phyloP scores from a whole-genome alignment of 2,888 invertebrate species.

The Pristionchus entomophagus region DNA sequence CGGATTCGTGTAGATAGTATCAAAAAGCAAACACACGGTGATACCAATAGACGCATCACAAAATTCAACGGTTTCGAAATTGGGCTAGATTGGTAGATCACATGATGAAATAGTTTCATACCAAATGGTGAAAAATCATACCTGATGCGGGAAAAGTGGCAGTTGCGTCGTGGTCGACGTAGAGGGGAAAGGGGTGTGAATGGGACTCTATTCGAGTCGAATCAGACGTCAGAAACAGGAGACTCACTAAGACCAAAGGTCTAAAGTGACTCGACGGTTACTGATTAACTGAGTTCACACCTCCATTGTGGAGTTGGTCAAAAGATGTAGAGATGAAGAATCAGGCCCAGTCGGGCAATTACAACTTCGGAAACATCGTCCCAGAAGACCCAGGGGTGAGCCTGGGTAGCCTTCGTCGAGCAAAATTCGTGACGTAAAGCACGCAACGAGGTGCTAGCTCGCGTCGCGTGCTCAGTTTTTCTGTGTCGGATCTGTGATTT shows the following conservation, averaged over 20 bases:
- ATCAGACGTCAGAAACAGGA: slow-evolving; percentile 34
- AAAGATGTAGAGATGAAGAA: background rate
- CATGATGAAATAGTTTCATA: slow-evolving; percentile 8
- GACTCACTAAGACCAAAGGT: slow-evolving; percentile 41
- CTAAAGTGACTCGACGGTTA: slow-evolving; percentile 38
- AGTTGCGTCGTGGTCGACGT: slow-evolving; percentile 22
- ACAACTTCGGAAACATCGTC: slow-evolving; percentile 40
- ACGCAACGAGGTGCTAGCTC: no score
- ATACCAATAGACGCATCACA: background rate
- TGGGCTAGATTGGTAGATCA: slow-evolving; percentile 14
- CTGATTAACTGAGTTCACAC: slow-evolving; percentile 36
- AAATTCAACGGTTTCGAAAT: slow-evolving; percentile 32
- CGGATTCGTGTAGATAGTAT: background rate
- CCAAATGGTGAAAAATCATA: background rate
- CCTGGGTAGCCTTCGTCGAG: background rate
- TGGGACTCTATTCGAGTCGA: background rate
- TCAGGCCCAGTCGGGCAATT: slow-evolving; percentile 8
- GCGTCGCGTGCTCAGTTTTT: background rate
- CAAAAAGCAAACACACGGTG: background rate
- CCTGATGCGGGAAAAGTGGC: slow-evolving; percentile 9
- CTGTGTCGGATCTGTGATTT: background rate
- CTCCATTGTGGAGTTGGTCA: slow-evolving; percentile 14
- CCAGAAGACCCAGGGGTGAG: background rate
- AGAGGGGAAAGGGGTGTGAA: background rate
- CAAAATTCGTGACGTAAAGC: background rate